Evolutionary conservation across 2,888 invertebrate genomes (phyloP).

Genomic region (Apotomis capreana): DNA sequence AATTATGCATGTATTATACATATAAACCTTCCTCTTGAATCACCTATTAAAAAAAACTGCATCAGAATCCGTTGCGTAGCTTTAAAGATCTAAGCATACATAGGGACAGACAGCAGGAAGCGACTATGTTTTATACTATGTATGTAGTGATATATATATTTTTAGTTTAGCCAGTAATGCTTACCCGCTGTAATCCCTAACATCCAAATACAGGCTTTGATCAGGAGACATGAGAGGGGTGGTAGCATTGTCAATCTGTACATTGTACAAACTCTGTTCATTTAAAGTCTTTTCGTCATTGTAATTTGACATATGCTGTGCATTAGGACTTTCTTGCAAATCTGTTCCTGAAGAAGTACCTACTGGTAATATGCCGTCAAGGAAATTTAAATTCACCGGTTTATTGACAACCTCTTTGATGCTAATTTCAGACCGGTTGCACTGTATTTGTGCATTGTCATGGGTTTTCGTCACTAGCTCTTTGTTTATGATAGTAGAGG

Average conservation of each 20-base stretch:
- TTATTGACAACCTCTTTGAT: slow-evolving; percentile 71
- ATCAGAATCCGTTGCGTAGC: no score
- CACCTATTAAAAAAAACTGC: no score
- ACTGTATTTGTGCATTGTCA: slow-evolving; percentile 73
- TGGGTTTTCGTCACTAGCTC: slow-evolving; percentile 63
- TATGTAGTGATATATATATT: no score
- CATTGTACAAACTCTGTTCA: slow-evolving; percentile 76
- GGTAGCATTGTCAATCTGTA: slow-evolving; percentile 76
- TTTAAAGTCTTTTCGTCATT: slow-evolving; percentile 73
- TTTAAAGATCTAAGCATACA: no score
- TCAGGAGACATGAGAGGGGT: slow-evolving; percentile 78
- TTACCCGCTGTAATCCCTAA: slow-evolving; percentile 79
- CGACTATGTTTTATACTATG: no score
- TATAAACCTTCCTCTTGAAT: no score
- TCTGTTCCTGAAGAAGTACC: slow-evolving; percentile 44
- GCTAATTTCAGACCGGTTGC: slow-evolving; percentile 73
- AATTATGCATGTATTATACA: no score
- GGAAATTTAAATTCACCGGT: slow-evolving; percentile 68
- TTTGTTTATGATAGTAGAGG: slow-evolving; percentile 76
- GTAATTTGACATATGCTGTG: slow-evolving; percentile 48
- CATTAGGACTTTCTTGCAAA: slow-evolving; percentile 40
- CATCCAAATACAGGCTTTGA: slow-evolving; percentile 75
- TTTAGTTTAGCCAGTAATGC: slow-evolving; percentile 46
- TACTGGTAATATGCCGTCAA: slow-evolving; percentile 72
- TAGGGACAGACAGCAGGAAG: no score